These are phyloP conservation scores for Conus betulinus DNA, from an alignment of 1,140 invertebrate genomes.

Conservation along the genomic window DNA sequence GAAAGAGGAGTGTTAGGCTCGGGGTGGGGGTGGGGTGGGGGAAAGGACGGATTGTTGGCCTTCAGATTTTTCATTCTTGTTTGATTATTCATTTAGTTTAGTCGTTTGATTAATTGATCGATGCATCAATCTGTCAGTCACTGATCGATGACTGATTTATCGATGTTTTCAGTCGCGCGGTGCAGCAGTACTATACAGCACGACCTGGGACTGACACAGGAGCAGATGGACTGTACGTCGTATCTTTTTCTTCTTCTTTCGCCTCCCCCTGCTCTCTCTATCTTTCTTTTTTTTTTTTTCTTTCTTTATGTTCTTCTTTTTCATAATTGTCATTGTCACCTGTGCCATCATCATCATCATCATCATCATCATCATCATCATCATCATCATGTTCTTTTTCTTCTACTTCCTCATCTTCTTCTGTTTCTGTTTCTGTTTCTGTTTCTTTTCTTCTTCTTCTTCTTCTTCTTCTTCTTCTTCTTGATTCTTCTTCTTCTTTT, in stretches of 20 bases:
- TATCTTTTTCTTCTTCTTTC: not conserved
- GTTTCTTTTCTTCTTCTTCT: too few relatives aligned
- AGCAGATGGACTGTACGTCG: not conserved
- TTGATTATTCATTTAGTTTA: not conserved
- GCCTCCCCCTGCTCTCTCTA: not conserved
- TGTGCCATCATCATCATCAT: too few relatives aligned
- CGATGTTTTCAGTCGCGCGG: not conserved
- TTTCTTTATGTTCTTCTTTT: not conserved
- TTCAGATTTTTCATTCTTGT: not conserved
- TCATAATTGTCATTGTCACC: too few relatives aligned
- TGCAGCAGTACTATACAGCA: not conserved
- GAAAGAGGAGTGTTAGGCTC: too few relatives aligned
- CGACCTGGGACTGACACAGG: not conserved
- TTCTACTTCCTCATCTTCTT: too few relatives aligned
- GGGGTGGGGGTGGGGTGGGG: too few relatives aligned
- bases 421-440: too few relatives aligned
- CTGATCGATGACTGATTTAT: not conserved
- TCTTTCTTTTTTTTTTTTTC: slow-evolving; percentile 11
- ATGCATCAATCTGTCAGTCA: too few relatives aligned
- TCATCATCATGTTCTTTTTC: too few relatives aligned
- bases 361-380: too few relatives aligned
- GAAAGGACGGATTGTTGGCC: not conserved
- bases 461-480: too few relatives aligned
- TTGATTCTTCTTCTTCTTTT: too few relatives aligned
- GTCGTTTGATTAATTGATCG: not conserved